Evolutionary conservation across 2,113 vertebrate genomes (phyloP), one percentile per base, ranked within the genome.

Genomic region (Mormyrus iriodes): DNA sequence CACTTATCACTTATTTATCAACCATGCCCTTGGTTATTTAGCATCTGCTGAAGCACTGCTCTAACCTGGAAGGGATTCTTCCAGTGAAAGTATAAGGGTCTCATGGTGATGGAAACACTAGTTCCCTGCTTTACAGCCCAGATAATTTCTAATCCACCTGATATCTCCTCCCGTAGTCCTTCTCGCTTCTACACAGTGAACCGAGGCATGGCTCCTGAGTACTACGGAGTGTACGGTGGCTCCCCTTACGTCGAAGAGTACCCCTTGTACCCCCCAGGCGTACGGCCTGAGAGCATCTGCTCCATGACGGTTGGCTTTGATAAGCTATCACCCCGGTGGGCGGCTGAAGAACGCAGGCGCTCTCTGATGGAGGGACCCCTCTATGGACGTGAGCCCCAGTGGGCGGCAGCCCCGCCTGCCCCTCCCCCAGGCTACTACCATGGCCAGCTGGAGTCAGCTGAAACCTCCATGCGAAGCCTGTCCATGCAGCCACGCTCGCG

Each of bases 211-310:
- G 94, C 97, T 0, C 87, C 91, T 42, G 97, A 98, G 24, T 98
- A 95, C 90, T 98, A 96, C 2, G 91, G 95, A 9, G 91, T 95
- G 87, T 97, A 97, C 90, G 94, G 92, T 39, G 94, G 96, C 0
- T 93, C 97, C 3, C 97, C 96, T 53, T 98, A 95, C 91, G 91
- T 96, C 0, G 97, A 98, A 0, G 97, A 99, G 49, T 98, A 97
- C 92, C 96, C 97, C 87, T 95, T 97, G 91, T 98, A 98, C 91
- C 96, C 96, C 0, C 94, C 96, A 0, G 97, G 97, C 0, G 94
- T 97, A 69, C 96, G 97, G 12, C 98, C 98, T 0, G 98, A 99
- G 90, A 99, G 98, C 94, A 97, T 99, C 94, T 99, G 97, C 92
- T 98, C 98, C 1, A 95, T 97, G 94, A 97, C 98, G 0, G 96